Evolutionary conservation across 1,140 invertebrate genomes (phyloP), one percentile per base, ranked within the genome.

Genomic region (Drosophila takahashii): DNA sequence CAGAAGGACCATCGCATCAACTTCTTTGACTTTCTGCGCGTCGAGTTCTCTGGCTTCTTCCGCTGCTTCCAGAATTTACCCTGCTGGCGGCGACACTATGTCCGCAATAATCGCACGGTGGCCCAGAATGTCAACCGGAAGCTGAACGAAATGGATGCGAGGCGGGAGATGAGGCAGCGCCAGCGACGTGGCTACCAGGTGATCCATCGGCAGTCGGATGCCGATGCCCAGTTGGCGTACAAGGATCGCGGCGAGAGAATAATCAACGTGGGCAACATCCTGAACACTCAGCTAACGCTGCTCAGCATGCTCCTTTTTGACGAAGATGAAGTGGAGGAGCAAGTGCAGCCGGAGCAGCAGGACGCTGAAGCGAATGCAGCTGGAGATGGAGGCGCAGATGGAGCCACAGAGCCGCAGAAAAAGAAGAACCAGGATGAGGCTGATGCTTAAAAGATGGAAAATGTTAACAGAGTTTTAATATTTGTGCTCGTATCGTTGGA

Each of bases 1-100:
- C 7, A 47, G 13, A 8, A 11, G 9, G 54, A 47, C 3, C 26
- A 22, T 5, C 22, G 36, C 3, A 66, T 91, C 4, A 72, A 62
- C 7, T 78, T 91, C 50, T 57, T 77, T 0, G 44, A 90, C 22
- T 91, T 90, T 60, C 37, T 91, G 4, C 29, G 56, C 3, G 57
- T 77, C 7, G 90, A 91, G 36, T 79, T 48, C 37, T 4, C 15
- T 0, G 1, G 7, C 1, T 7, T 48, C 29, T 57, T 79, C 11
- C 3, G 39, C 0, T 44, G 8, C 7, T 29, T 77, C 6, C 16
- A 26, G 2, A 32, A 39, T 8, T 51, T 77, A 13, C 54, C 50
- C 2, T 37, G 52, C n/a, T 73, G 69, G 36, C 83, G 79, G 7
- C 42, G 45, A 9, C 11, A 18, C 8, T 87, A 87, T 42, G 22